Percentiles rank a stretch among this genome's conserved stretches.
These are phyloP conservation scores for Zophobas atratus DNA, from an alignment of 1,140 invertebrate species.

Conservation along the genomic window DNA sequence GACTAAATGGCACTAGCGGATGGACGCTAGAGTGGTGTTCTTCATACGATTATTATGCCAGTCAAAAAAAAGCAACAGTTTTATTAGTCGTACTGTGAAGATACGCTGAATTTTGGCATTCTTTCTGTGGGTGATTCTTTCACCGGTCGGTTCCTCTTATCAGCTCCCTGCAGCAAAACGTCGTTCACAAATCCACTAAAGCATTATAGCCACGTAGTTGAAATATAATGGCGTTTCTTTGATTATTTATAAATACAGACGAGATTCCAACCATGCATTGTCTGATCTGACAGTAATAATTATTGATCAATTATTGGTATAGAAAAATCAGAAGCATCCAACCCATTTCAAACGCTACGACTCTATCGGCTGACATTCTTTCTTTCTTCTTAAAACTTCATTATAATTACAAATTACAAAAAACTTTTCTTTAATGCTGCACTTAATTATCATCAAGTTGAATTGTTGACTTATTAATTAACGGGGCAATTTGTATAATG, in stretches of 20 bases:
- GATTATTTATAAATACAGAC: conserved; percentile 57
- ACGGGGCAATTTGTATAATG: conserved; percentile 18
- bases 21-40: too few species aligned
- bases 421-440: conserved; percentile 40
- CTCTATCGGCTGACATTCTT: conserved; percentile 53
- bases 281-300: conserved; percentile 60
- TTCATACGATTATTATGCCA: too few species aligned
- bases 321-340: conserved; percentile 57
- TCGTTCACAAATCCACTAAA: conserved; percentile 28
- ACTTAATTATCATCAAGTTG: conserved; percentile 40
- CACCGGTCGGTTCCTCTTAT: too few species aligned
- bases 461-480: conserved; percentile 38
- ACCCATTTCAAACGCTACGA: conserved; percentile 56
- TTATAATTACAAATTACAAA: conserved; percentile 54
- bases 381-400: conserved; percentile 52
- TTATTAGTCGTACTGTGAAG: too few species aligned
- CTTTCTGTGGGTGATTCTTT: too few species aligned
- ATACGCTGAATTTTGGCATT: too few species aligned
- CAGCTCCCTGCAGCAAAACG: too few species aligned
- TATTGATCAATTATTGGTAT: conserved; percentile 60
- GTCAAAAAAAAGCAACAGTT: too few species aligned
- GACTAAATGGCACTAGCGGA: too few species aligned
- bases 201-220: conserved; percentile 46
- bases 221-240: conserved; percentile 52
- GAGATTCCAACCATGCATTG: conserved; percentile 58